Base-by-base conservation (phyloP, 2,888 invertebrate species). In the Cerastoderma edule region DNA sequence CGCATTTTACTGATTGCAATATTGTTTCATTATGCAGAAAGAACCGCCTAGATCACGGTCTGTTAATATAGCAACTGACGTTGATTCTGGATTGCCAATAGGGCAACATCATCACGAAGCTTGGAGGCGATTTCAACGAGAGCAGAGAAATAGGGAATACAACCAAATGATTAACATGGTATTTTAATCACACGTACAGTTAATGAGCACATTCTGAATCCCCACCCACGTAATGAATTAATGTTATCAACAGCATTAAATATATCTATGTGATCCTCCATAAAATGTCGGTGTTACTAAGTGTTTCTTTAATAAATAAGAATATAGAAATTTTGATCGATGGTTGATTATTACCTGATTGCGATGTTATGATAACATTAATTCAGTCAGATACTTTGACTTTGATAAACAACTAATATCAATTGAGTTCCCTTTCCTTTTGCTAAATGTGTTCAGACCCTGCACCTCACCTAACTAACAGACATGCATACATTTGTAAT, bases 71-170 rank as follows among this genome's bases (percentile, higher is more conserved):
- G 67, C 81, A 32, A 35, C 63, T 10, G 81, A 81, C 66, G 70
- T 53, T 13, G 78, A 77, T 30, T 79, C 79, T 19, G 82, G 82
- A 56, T 66, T 79, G 66, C 82, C 82, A 8, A 77, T 79, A 30
- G 82, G 82, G 32, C 82, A 82, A 57, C 73, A 82, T 35, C 79
- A 82, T 65, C 82, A 82, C 32, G 78, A 79, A 33, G 74, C 67
- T 13, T 72, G 74, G 82, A 71, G 54, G 60, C 68, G 53, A 48
- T 82, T 83, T 54, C 78, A 78, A 28, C 67, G 76, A 22, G 68
- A 67, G 19, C 74, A 79, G 64, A 71, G 82, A 70, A 82, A 82
- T 67, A 72, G 50, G 35, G 82, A 82, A 72, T 82, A 82, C 72
- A 82, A 82, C 70, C 76, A 82, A 57, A 67, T 77, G 50, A 54